Conservation (phyloP, 2,888 invertebrate species). For the Pseudococcus viburni region DNA sequence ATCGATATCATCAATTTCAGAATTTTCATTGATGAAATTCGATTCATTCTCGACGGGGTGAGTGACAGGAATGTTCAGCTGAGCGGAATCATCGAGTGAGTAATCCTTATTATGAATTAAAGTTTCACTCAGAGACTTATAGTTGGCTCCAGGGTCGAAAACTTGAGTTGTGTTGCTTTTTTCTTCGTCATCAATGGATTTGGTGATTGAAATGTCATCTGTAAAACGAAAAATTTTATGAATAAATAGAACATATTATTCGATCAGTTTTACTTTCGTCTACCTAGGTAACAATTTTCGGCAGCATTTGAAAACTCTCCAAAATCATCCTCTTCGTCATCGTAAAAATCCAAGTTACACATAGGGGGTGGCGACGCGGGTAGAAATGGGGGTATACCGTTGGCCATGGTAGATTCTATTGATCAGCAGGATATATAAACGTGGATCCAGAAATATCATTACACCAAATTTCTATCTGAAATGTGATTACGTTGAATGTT, state of each 20-base stretch:
- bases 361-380: conserved; percentile 79
- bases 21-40: background rate
- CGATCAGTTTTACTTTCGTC: background rate
- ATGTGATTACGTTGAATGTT: background rate
- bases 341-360: conserved; percentile 75
- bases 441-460: background rate
- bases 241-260: background rate
- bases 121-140: background rate
- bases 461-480: background rate
- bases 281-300: conserved; percentile 45
- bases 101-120: background rate
- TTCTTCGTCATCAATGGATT: background rate
- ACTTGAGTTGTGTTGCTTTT: background rate
- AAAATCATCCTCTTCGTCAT: conserved; percentile 71
- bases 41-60: background rate
- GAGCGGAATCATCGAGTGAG: background rate
- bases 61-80: background rate
- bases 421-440: background rate
- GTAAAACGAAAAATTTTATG: background rate
- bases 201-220: conserved; percentile 6
- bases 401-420: background rate
- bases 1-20: background rate
- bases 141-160: conserved; percentile 12
- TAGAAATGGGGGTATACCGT: conserved; percentile 76
- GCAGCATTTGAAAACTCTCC: conserved; percentile 64